Conservation (phyloP, 2,888 invertebrate species). For the Aethes cnicana region DNA sequence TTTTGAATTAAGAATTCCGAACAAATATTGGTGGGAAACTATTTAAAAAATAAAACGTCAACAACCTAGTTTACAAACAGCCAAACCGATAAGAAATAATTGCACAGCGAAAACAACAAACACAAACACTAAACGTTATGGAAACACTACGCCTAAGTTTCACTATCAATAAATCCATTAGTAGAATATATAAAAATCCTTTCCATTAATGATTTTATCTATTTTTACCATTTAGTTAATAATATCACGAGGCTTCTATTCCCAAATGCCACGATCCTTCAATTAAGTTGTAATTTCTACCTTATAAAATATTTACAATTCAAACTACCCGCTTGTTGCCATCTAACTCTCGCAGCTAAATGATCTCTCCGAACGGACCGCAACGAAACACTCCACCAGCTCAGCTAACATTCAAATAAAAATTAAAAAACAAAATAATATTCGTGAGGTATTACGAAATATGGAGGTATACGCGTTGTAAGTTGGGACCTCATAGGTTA, state of each 20-base stretch:
- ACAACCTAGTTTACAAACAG: conserved; percentile 58
- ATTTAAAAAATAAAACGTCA: conserved; percentile 55
- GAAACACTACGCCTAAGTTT: conserved; percentile 75
- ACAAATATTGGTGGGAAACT: conserved; percentile 35
- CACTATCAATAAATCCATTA: conserved; percentile 79
- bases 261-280: conserved; percentile 73
- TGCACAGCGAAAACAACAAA: conserved; percentile 81
- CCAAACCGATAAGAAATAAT: conserved; percentile 65
- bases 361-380: conserved; percentile 45
- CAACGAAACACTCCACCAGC: conserved; percentile 48
- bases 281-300: conserved; percentile 63
- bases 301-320: conserved; percentile 77
- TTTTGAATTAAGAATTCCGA: conserved; percentile 60
- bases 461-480: conserved; percentile 66
- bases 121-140: conserved; percentile 68
- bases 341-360: conserved; percentile 72
- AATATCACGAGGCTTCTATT: conserved; percentile 80
- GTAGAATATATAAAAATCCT: conserved; percentile 82
- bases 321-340: conserved; percentile 74
- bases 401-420: conserved; percentile 72
- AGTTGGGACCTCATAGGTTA: conserved; percentile 43
- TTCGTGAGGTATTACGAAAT: conserved; percentile 74
- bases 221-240: conserved; percentile 78
- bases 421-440: conserved; percentile 77
- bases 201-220: conserved; percentile 81